Evolutionary conservation across 92 coral and sea anemone genomes (phyloP).

Genomic region (Umimayanthus kanabou): DNA sequence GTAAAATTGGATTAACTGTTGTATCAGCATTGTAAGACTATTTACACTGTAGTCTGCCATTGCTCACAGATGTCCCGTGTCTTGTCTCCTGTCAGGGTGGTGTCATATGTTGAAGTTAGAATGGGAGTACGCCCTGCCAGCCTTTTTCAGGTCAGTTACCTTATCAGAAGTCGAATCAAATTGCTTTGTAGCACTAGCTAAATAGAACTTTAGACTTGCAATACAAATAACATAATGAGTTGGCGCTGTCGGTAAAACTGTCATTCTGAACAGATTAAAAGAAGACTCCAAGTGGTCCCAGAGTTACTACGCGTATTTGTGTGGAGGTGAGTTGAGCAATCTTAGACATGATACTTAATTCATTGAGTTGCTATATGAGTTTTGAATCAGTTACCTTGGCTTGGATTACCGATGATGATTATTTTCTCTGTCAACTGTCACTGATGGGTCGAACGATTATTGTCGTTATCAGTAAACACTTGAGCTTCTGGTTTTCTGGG

Average conservation of each 20-base stretch:
- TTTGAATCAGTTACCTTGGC: too few species aligned
- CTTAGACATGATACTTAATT: not conserved
- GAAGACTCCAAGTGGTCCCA: slow-evolving; percentile 98
- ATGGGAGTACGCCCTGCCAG: slow-evolving; percentile 93
- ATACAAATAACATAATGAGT: not conserved
- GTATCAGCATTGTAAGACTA: not conserved
- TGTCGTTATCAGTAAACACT: too few species aligned
- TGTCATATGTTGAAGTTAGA: slow-evolving; percentile 89
- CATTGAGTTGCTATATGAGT: not conserved
- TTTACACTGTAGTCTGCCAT: not conserved
- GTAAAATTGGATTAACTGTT: not conserved
- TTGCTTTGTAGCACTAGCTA: not conserved
- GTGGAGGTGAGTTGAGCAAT: slow-evolving; percentile 71
- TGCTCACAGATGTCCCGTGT: not conserved
- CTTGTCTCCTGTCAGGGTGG: slow-evolving; percentile 67
- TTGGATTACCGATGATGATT: too few species aligned
- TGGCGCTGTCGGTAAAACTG: not conserved
- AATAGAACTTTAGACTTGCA: not conserved
- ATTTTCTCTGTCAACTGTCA: not conserved
- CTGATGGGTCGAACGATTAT: not conserved
- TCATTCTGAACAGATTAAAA: slow-evolving; percentile 64
- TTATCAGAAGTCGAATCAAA: not conserved
- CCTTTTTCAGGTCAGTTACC: slow-evolving; percentile 75
- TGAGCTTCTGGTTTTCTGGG: not conserved
- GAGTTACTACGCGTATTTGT: slow-evolving; percentile 91